Percentiles rank a stretch among this genome's conserved stretches.
Conservation (phyloP, 2,888 invertebrate genomes). For the Lasioglossum calceatum region DNA sequence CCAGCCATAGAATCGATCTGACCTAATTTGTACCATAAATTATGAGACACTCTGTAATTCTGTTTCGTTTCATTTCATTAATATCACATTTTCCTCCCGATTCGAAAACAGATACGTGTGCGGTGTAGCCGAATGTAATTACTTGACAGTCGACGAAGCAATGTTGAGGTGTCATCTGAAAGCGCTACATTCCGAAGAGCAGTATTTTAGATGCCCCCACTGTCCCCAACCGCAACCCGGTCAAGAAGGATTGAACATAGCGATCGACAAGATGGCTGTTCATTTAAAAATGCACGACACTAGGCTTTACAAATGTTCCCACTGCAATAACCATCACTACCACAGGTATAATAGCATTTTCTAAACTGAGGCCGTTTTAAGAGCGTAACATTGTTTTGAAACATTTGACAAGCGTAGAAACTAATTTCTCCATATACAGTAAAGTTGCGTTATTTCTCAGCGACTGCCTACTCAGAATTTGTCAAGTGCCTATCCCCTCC, state of each 20-base stretch:
- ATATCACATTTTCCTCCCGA: constrained; percentile 72
- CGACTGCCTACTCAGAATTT: too few relatives aligned
- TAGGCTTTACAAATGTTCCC: constrained; percentile 89
- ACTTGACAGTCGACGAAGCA: constrained; percentile 89
- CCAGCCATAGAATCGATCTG: too few relatives aligned
- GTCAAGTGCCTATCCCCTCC: too few relatives aligned
- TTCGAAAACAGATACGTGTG: constrained; percentile 88
- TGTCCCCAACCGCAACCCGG: constrained; percentile 87
- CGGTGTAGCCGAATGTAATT: constrained; percentile 89
- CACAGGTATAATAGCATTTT: constrained; percentile 81
- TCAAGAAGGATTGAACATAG: constrained; percentile 84
- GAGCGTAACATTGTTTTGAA: not conserved
- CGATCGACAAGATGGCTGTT: constrained; percentile 87
- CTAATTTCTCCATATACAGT: not conserved
- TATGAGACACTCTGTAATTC: not conserved
- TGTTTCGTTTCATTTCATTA: not conserved
- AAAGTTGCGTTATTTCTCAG: too few relatives aligned
- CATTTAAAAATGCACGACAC: constrained; percentile 92
- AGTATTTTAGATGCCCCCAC: constrained; percentile 89
- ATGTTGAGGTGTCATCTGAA: constrained; percentile 91
- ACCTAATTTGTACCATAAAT: too few relatives aligned
- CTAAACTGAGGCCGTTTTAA: not conserved
- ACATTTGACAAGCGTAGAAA: constrained; percentile 30
- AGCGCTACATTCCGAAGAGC: constrained; percentile 88
- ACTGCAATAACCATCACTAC: constrained; percentile 89